These are phyloP conservation scores for Carabus problematicus DNA, from an alignment of 2,888 invertebrate genomes.

Conservation along the genomic window DNA sequence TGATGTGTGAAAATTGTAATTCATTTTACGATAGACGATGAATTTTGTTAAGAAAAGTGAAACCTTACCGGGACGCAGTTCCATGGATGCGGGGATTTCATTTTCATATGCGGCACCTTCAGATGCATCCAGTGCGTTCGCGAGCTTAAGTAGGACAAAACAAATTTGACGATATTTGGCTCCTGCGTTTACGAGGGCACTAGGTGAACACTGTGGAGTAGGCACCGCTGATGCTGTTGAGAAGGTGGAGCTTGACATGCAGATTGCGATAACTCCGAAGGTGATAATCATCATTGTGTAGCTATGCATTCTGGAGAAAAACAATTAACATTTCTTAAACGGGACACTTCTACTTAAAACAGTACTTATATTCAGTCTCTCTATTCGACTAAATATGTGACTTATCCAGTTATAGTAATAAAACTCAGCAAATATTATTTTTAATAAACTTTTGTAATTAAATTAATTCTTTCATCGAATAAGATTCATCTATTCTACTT, in stretches of 20 bases:
- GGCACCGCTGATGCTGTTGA: constrained; percentile 45
- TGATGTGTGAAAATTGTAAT: too few species aligned
- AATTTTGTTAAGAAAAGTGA: too few species aligned
- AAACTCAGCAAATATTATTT: too few species aligned
- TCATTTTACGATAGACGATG: too few species aligned
- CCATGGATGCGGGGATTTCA: too few species aligned
- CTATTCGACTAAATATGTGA: not conserved
- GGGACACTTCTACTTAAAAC: not conserved
- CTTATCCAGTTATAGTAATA: too few species aligned
- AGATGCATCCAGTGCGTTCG: constrained; percentile 41
- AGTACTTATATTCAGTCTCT: not conserved
- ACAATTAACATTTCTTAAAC: not conserved
- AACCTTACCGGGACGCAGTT: too few species aligned
- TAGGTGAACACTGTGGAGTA: constrained; percentile 47
- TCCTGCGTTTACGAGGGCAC: constrained; percentile 46
- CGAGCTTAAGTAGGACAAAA: constrained; percentile 45
- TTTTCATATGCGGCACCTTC: constrained; percentile 5
- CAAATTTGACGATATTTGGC: constrained; percentile 49
- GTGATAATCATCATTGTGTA: constrained; percentile 44
- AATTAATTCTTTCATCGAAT: too few species aligned
- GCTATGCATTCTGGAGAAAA: constrained; percentile 48
- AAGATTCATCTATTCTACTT: too few species aligned
- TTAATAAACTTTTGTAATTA: too few species aligned
- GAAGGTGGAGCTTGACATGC: constrained; percentile 43
- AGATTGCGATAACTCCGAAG: constrained; percentile 45